A percentile compares a stretch with the other conserved stretches of the same genome.
phyloP scores from a whole-genome alignment of 2,113 vertebrate species.

The Paracanthobrama guichenoti region DNA sequence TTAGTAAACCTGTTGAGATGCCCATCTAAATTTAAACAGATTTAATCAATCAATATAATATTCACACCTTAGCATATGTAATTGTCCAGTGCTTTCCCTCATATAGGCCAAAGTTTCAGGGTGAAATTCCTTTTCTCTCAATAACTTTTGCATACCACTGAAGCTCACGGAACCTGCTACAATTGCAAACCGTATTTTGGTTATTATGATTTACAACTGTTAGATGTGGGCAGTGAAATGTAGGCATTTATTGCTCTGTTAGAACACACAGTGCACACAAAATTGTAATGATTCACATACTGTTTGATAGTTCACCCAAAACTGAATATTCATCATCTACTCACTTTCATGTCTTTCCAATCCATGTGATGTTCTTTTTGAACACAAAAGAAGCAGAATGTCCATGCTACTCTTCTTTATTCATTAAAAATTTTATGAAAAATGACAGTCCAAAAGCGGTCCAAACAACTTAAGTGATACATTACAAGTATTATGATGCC shows the following conservation, averaged over 20 bases:
- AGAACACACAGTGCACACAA: neutral
- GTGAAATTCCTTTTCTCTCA: conserved; percentile 8
- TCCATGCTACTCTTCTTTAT: neutral
- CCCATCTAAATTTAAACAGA: conserved; percentile 23
- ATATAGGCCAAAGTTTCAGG: neutral
- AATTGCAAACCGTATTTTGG: neutral
- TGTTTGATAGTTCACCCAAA: neutral
- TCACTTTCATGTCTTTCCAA: neutral
- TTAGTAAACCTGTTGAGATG: conserved; percentile 17
- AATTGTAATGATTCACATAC: neutral
- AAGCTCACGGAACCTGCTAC: neutral
- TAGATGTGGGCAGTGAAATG: neutral
- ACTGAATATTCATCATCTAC: neutral
- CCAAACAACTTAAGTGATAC: neutral
- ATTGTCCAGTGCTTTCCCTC: conserved; percentile 24
- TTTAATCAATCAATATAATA: conserved; percentile 37
- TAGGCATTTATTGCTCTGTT: neutral
- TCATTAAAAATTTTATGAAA: neutral
- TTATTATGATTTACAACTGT: neutral
- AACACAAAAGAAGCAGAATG: neutral
- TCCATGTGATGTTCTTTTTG: neutral
- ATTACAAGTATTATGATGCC: neutral
- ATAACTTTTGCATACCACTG: neutral
- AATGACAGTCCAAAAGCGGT: neutral
- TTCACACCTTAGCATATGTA: conserved; percentile 25